phyloP scores from a whole-genome alignment of 2,797 vertebrate species.

The Pithecia hirsuta region DNA sequence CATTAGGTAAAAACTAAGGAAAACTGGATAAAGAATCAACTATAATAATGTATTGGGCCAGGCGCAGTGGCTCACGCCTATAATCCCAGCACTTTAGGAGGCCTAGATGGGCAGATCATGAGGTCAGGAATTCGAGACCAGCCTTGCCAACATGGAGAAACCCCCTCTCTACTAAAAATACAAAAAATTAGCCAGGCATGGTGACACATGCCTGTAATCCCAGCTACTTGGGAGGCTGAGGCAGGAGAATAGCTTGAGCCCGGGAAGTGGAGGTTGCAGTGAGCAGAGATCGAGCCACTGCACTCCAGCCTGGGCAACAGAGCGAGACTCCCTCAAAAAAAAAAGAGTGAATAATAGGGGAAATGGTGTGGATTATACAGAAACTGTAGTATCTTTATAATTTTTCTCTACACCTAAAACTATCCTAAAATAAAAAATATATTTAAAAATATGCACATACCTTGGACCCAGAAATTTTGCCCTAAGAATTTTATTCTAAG shows the following conservation, averaged over 20 bases:
- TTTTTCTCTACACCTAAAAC: constrained; percentile 40
- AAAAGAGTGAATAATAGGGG: background rate
- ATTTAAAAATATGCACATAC: background rate
- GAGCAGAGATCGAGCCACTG: background rate
- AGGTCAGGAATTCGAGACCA: background rate
- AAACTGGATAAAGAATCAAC: background rate
- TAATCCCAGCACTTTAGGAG: background rate
- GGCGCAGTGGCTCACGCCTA: background rate
- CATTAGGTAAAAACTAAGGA: constrained; percentile 3
- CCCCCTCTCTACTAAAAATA: background rate
- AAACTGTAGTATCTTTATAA: background rate
- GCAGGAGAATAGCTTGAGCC: background rate
- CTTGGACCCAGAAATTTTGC: constrained; percentile 44
- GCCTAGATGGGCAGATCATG: background rate
- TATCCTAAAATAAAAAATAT: constrained; percentile 21
- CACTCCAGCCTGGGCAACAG: background rate
- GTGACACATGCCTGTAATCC: background rate
- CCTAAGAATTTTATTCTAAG: constrained; percentile 39
- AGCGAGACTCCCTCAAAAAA: background rate
- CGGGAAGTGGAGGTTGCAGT: background rate
- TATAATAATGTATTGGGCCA: background rate
- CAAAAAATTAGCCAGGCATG: background rate
- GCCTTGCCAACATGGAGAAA: background rate
- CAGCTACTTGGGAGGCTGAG: background rate
- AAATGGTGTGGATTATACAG: background rate